These are phyloP conservation scores for Avahi laniger DNA, from an alignment of 2,797 vertebrate genomes.

Conservation along the genomic window DNA sequence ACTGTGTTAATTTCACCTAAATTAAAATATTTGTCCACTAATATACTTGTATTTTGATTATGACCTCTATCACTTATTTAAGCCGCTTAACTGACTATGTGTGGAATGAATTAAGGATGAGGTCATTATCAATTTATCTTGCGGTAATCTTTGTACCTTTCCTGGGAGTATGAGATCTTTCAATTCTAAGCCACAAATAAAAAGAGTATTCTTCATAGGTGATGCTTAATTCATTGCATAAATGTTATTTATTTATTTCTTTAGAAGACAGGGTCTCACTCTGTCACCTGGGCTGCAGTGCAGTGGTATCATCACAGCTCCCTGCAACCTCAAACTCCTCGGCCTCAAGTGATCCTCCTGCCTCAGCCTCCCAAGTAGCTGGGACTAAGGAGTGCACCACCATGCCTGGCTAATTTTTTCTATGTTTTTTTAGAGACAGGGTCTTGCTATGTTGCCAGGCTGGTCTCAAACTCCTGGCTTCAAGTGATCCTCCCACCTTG, in stretches of 20 bases:
- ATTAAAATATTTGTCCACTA: background rate
- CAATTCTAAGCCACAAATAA: constrained; percentile 10
- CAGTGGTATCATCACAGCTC: background rate
- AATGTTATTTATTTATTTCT: background rate
- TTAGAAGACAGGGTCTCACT: background rate
- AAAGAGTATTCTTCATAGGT: background rate
- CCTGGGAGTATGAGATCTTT: background rate
- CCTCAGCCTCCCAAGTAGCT: background rate
- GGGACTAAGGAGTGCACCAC: background rate
- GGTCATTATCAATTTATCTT: constrained; percentile 1
- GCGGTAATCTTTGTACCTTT: background rate
- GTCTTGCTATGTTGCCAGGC: background rate
- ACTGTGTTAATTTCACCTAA: background rate
- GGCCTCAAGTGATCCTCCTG: background rate
- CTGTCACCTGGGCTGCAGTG: background rate
- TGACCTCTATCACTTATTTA: background rate
- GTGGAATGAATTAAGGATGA: constrained; percentile 36
- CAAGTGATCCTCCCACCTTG: background rate
- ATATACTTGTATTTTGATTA: background rate
- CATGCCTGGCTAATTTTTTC: background rate
- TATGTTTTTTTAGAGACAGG: background rate
- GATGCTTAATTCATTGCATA: background rate
- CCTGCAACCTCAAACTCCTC: background rate
- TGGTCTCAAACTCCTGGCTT: background rate
- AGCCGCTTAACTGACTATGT: background rate